These are phyloP conservation scores for Nothoprocta pentlandii DNA, from an alignment of 2,113 vertebrate genomes.

Conservation along the genomic window DNA sequence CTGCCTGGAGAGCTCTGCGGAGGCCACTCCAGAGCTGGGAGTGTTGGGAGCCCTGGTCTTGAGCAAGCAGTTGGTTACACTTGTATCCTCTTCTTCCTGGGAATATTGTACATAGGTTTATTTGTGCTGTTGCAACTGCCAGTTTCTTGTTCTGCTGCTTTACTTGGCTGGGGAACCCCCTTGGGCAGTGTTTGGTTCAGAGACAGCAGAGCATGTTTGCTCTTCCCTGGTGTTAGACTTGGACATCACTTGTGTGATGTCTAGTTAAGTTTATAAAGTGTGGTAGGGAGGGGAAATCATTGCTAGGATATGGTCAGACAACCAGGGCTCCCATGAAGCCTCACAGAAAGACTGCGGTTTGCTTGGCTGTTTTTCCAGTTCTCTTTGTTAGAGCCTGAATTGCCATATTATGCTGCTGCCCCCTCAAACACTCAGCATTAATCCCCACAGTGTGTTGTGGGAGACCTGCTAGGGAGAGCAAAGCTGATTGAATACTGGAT, in stretches of 20 bases:
- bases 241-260: not conserved
- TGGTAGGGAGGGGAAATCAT: not conserved
- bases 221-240: not conserved
- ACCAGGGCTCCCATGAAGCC: not conserved
- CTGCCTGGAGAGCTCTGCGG: not conserved
- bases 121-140: not conserved
- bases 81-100: not conserved
- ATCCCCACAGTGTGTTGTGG: not conserved
- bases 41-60: not conserved
- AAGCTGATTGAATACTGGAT: not conserved
- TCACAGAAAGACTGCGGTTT: not conserved
- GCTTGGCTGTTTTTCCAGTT: not conserved
- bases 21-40: not conserved
- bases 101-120: not conserved
- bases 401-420: not conserved
- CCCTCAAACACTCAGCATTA: not conserved
- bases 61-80: not conserved
- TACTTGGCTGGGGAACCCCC: not conserved
- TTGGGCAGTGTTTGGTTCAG: not conserved
- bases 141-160: not conserved
- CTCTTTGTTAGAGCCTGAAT: not conserved
- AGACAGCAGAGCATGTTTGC: not conserved
- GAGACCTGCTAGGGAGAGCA: not conserved
- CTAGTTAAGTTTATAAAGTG: not conserved
- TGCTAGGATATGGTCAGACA: not conserved